Base-by-base conservation (phyloP, 2,113 vertebrate genomes). In the Neolamprologus ventralis region DNA sequence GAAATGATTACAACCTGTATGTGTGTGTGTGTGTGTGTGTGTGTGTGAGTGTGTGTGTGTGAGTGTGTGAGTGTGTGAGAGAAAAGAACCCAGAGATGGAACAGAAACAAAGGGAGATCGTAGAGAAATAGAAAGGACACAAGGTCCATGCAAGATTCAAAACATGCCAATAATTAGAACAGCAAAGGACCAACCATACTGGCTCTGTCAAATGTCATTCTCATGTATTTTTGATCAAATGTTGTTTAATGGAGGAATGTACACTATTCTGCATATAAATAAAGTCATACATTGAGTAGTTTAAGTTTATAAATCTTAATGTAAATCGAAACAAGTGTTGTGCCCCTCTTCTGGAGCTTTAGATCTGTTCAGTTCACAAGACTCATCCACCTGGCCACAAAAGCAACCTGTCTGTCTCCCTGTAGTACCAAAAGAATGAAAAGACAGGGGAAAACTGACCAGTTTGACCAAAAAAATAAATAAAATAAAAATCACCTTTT, bases 1-100 rank as follows among this genome's bases (percentile, higher is more conserved):
- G 90, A 78, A 94, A 92, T 91, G 85, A 81, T 78, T 88, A 57
- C 53, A 71, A 80, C n/a, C 16, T 60, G 4, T 55, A n/a, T 19
- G 47, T 63, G 12, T 3, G 53, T 55, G 54, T 26, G 21, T 26
- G 1, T 9, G 14, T 2, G 57, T 60, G 58, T 11, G 37, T 5
- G 68, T 71, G 78, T 47, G 37, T 82, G 23, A 14, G 12, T 28
- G 33, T 85, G 26, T 49, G 54, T 14, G 54, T 57, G 54, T 23
- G n/a, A n/a, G n/a, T 55, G n/a, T 7, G n/a, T 4, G 53, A 23
- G 53, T 31, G 55, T 28, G 55, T 16, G 13, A 16, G 9, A 1
- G 17, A n/a, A 7, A 13, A 40, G 19, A n/a, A 40, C 11, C 7
- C 6, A 37, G 33, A 21, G 19, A 21, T 7, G 17, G 60, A 37